phyloP scores from a whole-genome alignment of 1,140 invertebrate genomes.

The Cotesia typhae region DNA sequence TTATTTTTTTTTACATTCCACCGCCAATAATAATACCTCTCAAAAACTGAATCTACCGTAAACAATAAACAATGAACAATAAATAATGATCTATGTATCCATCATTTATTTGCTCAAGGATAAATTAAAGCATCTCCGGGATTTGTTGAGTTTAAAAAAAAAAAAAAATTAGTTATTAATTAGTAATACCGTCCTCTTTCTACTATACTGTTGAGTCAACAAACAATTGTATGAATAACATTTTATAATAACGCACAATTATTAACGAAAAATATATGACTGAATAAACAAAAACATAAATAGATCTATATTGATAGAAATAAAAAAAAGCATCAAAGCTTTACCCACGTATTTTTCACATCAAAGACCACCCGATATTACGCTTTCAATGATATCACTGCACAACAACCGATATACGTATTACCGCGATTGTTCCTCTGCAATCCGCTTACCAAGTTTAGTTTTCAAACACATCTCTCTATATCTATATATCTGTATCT shows the following conservation, averaged over 20 bases:
- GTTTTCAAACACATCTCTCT: conserved; percentile 19
- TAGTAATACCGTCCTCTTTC: too few relatives aligned
- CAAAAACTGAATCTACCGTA: background rate
- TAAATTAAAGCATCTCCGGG: background rate
- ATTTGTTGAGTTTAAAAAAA: background rate
- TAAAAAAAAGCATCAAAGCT: background rate
- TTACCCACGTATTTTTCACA: conserved; percentile 18
- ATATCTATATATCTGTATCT: conserved; percentile 19
- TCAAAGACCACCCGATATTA: background rate
- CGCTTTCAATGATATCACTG: conserved; percentile 22
- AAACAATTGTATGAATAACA: too few relatives aligned
- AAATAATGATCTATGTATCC: background rate
- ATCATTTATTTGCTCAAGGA: background rate
- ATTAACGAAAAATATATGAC: background rate
- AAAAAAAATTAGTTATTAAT: too few relatives aligned
- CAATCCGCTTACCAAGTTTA: conserved; percentile 34
- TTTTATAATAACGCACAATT: background rate
- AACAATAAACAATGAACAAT: background rate
- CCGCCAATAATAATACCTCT: background rate
- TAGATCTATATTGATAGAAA: background rate
- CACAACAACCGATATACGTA: conserved; percentile 31
- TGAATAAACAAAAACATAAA: background rate
- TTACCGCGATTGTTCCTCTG: conserved; percentile 28
- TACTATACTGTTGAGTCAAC: too few relatives aligned
- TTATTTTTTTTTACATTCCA: background rate